A percentile compares a stretch with the other conserved stretches of the same genome.
Evolutionary conservation across 1,140 invertebrate genomes (phyloP).

Genomic region (Frieseomelitta varia): DNA sequence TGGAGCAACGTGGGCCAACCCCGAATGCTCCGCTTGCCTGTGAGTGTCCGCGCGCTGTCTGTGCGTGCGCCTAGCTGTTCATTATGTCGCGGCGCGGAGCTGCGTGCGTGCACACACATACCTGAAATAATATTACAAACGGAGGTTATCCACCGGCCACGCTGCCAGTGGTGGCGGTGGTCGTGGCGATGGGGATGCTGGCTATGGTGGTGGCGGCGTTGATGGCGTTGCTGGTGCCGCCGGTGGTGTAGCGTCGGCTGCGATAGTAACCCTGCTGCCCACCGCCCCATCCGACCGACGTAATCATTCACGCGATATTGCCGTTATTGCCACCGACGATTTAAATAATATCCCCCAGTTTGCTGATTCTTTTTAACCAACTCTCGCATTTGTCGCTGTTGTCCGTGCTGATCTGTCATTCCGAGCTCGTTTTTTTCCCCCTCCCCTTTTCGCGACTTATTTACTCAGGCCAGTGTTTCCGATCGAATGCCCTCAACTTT

Average conservation of each 20-base stretch:
- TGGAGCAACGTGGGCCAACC: no score
- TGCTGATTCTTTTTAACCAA: conserved; percentile 60
- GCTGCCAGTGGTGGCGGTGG: conserved; percentile 38
- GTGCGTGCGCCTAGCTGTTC: conserved; percentile 15
- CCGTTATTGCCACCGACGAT: conserved; percentile 61
- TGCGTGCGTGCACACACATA: conserved; percentile 28
- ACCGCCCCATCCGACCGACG: conserved; percentile 6
- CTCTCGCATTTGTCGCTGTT: neutral
- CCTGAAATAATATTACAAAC: conserved; percentile 67
- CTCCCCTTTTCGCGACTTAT: no score
- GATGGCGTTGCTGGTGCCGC: conserved; percentile 44
- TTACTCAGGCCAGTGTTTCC: no score
- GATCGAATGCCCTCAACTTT: no score
- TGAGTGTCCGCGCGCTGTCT: neutral
- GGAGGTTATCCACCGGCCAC: conserved; percentile 58
- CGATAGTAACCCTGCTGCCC: conserved; percentile 31
- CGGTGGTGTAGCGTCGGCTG: conserved; percentile 20
- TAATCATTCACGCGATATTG: conserved; percentile 69
- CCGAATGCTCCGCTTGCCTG: no score
- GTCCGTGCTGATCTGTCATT: neutral
- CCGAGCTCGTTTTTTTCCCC: no score
- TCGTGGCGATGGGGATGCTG: conserved; percentile 34
- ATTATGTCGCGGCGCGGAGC: conserved; percentile 33
- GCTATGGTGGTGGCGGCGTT: conserved; percentile 42
- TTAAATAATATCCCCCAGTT: conserved; percentile 72